Evolutionary conservation across 2,888 invertebrate genomes (phyloP), one percentile per base, ranked within the genome.

Genomic region (Venustoraphidia nigricollis): DNA sequence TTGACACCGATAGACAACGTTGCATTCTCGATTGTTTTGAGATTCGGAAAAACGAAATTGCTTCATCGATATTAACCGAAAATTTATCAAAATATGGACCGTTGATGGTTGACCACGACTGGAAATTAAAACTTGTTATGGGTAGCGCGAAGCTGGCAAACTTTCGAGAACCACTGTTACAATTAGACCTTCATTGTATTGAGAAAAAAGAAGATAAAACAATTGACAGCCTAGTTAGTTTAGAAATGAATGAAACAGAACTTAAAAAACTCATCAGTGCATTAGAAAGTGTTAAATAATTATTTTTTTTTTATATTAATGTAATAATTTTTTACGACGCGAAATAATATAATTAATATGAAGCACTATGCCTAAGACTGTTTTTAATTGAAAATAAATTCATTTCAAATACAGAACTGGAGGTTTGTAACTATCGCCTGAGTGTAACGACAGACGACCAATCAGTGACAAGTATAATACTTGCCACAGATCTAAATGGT

Each of bases 121-220:
- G 73, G 72, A 69, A 68, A 59, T 53, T 75, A 36, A 72, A 70
- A 65, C 67, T 72, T 62, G 57, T 73, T 34, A 64, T 73, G 60
- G 75, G 74, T 14, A 70, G 70, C 41, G 73, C 73, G 48, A 66
- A 66, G 55, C 57, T 72, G 49, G 66, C 70, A 36, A 62, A 67
- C 0, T 51, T 70, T 11, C 63, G 66, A 51, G 69, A 72, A 59
- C 66, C 71, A 8, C 55, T 73, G 35, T 54, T 72, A 35, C 70
- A 72, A 52, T 47, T 74, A 41, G 69, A 72, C 56, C 58, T 75
- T 17, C 57, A 60, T 49, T 66, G 63, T 55, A 47, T 55, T 17
- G 53, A 54, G 39, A 56, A 55, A 39, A 48, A 48, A 36, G 34
- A 45, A 11, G 52, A 55, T 36, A 51, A 50, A 36, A 44, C 46